Evolutionary conservation across 2,888 invertebrate species (phyloP).

Genomic region (Thymelicus lineola): DNA sequence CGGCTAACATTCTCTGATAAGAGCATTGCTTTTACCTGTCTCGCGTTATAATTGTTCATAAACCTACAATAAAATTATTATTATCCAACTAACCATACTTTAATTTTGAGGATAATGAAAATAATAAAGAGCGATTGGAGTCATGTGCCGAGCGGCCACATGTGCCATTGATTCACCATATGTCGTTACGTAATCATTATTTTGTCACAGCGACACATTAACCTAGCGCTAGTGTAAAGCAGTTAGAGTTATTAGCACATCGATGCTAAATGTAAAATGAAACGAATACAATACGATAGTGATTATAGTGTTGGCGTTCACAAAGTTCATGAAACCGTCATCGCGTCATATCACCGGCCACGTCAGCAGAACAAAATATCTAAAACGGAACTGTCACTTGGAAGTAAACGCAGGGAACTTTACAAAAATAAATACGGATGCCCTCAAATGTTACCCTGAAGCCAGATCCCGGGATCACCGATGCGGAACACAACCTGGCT

Average conservation of each 20-base stretch:
- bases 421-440: conserved; percentile 32
- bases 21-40: conserved; percentile 77
- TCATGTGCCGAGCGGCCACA: conserved; percentile 63
- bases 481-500: conserved; percentile 22
- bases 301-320: neutral
- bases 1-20: conserved; percentile 81
- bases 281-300: conserved; percentile 14
- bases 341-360: conserved; percentile 10
- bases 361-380: conserved; percentile 30
- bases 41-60: conserved; percentile 69
- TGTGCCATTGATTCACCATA: conserved; percentile 72
- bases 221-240: neutral
- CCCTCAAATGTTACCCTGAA: conserved; percentile 43
- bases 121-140: conserved; percentile 48
- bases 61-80: conserved; percentile 63
- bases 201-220: conserved; percentile 47
- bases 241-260: conserved; percentile 3
- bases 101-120: conserved; percentile 58
- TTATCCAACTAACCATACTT: conserved; percentile 48
- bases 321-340: conserved; percentile 3
- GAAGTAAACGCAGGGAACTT: conserved; percentile 19
- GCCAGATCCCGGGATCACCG: conserved; percentile 35
- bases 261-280: neutral
- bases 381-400: conserved; percentile 22
- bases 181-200: conserved; percentile 73